Evolutionary conservation across 2,888 invertebrate species (phyloP).

Genomic region (Latrodectus hesperus): DNA sequence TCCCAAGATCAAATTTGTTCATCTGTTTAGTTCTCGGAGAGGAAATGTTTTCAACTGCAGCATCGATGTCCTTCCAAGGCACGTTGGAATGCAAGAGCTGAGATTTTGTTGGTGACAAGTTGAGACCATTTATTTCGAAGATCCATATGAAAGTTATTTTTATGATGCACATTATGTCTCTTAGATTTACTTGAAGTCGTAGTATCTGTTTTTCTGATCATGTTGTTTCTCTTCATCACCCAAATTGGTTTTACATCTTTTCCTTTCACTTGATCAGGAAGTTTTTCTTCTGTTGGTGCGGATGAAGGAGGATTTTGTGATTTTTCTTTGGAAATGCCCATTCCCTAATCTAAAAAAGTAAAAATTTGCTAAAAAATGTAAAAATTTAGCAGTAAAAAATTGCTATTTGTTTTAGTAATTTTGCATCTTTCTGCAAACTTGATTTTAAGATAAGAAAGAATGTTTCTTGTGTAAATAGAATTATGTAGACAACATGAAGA

Average conservation of each 20-base stretch:
- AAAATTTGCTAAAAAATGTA: not conserved
- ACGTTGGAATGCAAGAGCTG: constrained; percentile 55
- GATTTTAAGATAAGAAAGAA: no score
- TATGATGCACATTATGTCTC: constrained; percentile 31
- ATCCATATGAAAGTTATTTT: constrained; percentile 52
- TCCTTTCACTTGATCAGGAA: constrained; percentile 1
- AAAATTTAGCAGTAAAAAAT: not conserved
- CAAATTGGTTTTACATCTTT: constrained; percentile 12
- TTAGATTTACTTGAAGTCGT: not conserved
- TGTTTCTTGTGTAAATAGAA: no score
- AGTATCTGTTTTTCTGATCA: constrained; percentile 30
- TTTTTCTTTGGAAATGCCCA: not conserved
- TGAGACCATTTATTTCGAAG: constrained; percentile 56
- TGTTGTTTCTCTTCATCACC: constrained; percentile 38
- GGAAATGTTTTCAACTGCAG: constrained; percentile 7
- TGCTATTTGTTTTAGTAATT: no score
- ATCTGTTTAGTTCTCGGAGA: no score
- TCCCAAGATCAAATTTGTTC: not conserved
- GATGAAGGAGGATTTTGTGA: not conserved
- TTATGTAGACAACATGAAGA: no score
- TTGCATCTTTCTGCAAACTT: no score
- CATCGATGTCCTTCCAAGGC: constrained; percentile 46
- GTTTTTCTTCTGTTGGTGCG: constrained; percentile 6
- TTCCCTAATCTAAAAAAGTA: not conserved
- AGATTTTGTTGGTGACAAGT: constrained; percentile 59